Evolutionary conservation across 1,140 invertebrate genomes (phyloP), one percentile per base, ranked within the genome.

Genomic region (Holcopasites calliopsidis): DNA sequence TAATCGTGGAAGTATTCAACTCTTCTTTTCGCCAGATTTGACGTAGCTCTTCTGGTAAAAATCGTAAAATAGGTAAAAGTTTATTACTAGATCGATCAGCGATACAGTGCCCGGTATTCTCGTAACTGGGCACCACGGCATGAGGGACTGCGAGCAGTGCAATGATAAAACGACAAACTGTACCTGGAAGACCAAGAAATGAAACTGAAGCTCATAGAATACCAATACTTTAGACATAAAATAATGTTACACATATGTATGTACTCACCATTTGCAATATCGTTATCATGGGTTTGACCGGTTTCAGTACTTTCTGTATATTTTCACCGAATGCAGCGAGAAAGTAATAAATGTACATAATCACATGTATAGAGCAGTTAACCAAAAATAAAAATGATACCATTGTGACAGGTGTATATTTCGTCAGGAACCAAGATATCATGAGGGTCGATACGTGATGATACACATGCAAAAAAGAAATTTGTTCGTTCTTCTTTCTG

Each of bases 381-480:
- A 89, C 0, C 4, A 89, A 8, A 6, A 78, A 11, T 3, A 58
- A 62, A 52, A 89, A 76, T 1, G 81, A 70, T 3, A 72, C 47
- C 80, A 87, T 82, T 10, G 82, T 86, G 31, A 82, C 87, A 64
- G 74, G 33, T 11, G 74, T 3, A 28, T 73, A 74, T 40, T 40
- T 77, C 11, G 52, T 49, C 0, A 16, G 11, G 0, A 52, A 2
- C 77, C 77, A 82, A 5, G 94, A 91, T 0, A 95, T 84, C 1
- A 92, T 35, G 38, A 94, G 86, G 42, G 94, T 94, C 54, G 93
- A 93, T 52, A 93, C 88, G 79, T 96, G 95, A 89, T 95, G 94
- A 73, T 95, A 95, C 4, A 95, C 82, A 80, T 96, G 95, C 7
- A 96, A 88, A 80, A 93, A 94, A 2, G 94, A 93, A 13, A 95